Conservation (phyloP, 1,140 invertebrate species). For the Akabosia matsudoensis region DNA sequence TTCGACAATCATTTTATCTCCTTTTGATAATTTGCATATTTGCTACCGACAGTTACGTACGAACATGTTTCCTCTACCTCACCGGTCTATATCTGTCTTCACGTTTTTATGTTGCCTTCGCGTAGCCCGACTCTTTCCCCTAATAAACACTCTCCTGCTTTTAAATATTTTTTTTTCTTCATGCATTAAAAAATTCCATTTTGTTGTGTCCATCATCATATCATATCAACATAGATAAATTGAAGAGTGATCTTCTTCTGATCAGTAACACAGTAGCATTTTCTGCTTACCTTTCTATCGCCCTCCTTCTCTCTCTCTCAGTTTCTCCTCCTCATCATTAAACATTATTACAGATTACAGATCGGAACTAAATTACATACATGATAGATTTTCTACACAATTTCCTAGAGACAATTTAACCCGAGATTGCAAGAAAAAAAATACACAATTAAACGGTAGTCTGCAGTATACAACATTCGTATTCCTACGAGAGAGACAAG, state of each 20-base stretch:
- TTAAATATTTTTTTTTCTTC: not conserved
- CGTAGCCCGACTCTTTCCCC: not conserved
- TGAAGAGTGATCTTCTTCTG: not conserved
- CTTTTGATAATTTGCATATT: conserved; percentile 5
- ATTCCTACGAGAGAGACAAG: too few species aligned
- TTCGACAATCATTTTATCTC: not conserved
- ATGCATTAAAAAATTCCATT: not conserved
- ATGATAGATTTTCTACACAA: too few species aligned
- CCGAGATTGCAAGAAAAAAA: too few species aligned
- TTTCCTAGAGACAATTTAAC: too few species aligned
- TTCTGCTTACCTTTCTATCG: not conserved
- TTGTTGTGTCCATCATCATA: not conserved
- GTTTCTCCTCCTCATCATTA: not conserved
- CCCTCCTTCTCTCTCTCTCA: conserved; percentile 4
- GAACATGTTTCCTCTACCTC: too few species aligned
- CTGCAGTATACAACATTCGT: too few species aligned
- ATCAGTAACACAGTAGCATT: not conserved
- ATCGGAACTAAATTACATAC: conserved; percentile 19
- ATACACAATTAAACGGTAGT: too few species aligned
- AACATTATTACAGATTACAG: not conserved
- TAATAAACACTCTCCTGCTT: not conserved
- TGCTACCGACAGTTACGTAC: not conserved
- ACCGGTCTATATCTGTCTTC: too few species aligned
- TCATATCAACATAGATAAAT: not conserved
- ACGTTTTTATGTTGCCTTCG: too few species aligned